Conservation (phyloP, 2,113 vertebrate species). For the Equus quagga region DNA sequence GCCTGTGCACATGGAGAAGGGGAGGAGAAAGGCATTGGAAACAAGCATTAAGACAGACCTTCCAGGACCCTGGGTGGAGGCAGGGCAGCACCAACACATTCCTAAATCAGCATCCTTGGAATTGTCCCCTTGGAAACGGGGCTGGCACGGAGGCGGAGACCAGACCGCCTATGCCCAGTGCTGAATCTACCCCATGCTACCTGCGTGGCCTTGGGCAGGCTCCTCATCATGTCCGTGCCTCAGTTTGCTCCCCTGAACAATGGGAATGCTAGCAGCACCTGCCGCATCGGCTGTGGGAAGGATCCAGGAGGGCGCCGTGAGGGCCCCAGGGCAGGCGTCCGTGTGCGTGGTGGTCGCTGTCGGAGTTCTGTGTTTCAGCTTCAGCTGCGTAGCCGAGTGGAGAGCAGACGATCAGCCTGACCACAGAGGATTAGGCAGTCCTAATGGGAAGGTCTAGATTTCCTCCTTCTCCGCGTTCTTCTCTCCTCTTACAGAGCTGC, state of each 20-base stretch:
- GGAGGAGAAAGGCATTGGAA: neutral
- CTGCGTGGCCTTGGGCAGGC: neutral
- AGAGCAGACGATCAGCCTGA: neutral
- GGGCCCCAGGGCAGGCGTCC: neutral
- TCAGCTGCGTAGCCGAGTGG: neutral
- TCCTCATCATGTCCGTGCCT: neutral
- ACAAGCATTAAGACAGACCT: neutral
- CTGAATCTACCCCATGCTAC: neutral
- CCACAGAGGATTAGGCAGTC: neutral
- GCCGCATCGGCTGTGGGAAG: neutral
- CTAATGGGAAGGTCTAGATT: neutral
- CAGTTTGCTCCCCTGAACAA: neutral
- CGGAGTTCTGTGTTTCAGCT: neutral
- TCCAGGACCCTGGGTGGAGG: neutral
- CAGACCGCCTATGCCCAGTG: neutral
- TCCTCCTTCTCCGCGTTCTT: neutral
- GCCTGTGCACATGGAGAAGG: no score
- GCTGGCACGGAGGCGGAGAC: neutral
- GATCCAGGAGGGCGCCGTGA: neutral
- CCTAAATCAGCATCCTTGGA: neutral
- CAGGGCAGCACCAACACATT: neutral
- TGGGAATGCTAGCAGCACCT: neutral
- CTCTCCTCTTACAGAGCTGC: neutral
- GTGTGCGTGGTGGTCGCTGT: no score
- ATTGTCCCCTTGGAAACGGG: neutral